Evolutionary conservation across 2,113 vertebrate species (phyloP).

Genomic region (Channa maculata): DNA sequence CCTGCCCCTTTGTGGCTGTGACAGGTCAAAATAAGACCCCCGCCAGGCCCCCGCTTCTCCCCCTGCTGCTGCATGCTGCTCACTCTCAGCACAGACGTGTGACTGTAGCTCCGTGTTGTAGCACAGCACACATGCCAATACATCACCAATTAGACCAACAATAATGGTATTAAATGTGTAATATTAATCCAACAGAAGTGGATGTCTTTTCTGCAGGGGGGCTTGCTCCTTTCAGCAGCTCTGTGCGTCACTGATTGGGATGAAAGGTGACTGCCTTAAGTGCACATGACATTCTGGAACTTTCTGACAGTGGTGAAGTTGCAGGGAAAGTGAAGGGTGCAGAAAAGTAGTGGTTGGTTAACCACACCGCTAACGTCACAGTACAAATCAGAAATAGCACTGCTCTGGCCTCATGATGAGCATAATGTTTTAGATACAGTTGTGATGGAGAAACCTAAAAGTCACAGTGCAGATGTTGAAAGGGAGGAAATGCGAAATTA

Average conservation of each 20-base stretch:
- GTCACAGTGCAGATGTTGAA: background rate
- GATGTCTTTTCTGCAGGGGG: no score
- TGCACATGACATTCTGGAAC: conserved; percentile 54
- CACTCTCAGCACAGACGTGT: background rate
- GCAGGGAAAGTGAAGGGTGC: conserved; percentile 36
- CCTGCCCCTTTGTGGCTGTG: conserved; percentile 50
- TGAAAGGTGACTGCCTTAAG: background rate
- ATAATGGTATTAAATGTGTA: background rate
- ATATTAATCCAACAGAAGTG: no score
- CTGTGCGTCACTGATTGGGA: no score
- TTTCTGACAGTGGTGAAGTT: conserved; percentile 44
- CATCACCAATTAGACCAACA: background rate
- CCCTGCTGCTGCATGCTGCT: conserved; percentile 28
- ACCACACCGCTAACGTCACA: conserved; percentile 5
- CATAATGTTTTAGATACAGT: background rate
- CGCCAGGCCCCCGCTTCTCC: background rate
- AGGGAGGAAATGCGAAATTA: background rate
- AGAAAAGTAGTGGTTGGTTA: conserved; percentile 31
- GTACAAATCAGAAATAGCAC: background rate
- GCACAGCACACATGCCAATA: conserved; percentile 22
- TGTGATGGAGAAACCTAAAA: background rate
- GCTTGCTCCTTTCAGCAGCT: background rate
- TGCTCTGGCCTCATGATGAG: background rate
- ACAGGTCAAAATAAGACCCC: conserved; percentile 67
- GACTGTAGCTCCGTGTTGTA: conserved; percentile 7